Evolutionary conservation across 2,888 invertebrate species (phyloP), one percentile per base, ranked within the genome.

Genomic region (Andrena trimmerana): DNA sequence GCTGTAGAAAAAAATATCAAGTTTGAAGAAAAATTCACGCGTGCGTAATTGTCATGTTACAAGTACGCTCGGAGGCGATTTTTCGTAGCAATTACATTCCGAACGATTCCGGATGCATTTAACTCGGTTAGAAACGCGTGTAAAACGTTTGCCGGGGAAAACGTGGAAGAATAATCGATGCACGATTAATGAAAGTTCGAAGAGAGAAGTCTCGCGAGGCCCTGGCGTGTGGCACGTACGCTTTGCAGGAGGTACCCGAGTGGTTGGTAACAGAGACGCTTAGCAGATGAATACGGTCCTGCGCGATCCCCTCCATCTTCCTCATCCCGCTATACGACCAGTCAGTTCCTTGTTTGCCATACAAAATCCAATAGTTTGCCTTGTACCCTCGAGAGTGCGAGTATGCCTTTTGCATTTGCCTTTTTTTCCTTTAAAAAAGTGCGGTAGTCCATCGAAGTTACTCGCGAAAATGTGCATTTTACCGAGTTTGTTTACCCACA

Each of bases 331-430:
- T 90, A 89, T 88, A 90, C 93, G 90, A 89, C 92, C 92, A 93
- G 93, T 93, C 93, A 91, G 93, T 93, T 94, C 94, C 94, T 94
- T 93, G 94, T 94, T 94, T 94, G 94, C 94, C 93, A 93, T 93
- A 94, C 93, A 93, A 94, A 94, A 94, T 94, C 94, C 93, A 94
- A 93, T 94, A 94, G 94, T 94, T 94, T 91, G 93, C 92, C 92
- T 92, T 92, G 93, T 93, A 92, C 90, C 27, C 91, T 92, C 90
- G 90, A 86, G 90, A 92, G 92, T 87, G 90, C 90, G 89, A 91
- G 89, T 92, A 91, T 92, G 90, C 86, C 89, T 89, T 90, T 91
- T 85, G 88, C 85, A 86, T 89, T 89, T 84, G 85, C 79, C 83
- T 84, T 86, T 86, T 85, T 83, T 85, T 63, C 78, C 73, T 60